A percentile compares a stretch with the other conserved stretches of the same genome.
phyloP scores from a whole-genome alignment of 2,797 vertebrate genomes.

The Molothrus aeneus region DNA sequence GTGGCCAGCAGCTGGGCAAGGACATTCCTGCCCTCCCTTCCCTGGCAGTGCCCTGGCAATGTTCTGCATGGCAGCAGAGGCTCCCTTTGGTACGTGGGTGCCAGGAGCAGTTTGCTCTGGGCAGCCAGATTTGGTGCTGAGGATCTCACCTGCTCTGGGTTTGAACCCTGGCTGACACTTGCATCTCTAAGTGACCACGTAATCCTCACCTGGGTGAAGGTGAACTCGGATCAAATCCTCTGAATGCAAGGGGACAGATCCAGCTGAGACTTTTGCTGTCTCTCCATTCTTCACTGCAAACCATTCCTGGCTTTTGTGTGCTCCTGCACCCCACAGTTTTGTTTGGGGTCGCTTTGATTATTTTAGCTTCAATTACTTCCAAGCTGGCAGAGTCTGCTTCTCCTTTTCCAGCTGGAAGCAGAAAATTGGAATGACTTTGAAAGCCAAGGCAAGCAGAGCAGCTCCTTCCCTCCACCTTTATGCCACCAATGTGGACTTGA shows the following conservation, averaged over 20 bases:
- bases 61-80: rapidly evolving
- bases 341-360: neutral
- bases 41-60: neutral
- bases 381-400: neutral
- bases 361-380: neutral
- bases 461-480: neutral
- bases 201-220: neutral
- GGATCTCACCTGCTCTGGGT: neutral
- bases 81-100: neutral
- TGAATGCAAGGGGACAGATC: neutral
- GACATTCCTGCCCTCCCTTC: neutral
- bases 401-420: neutral
- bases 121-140: neutral
- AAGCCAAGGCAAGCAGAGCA: neutral
- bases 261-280: neutral
- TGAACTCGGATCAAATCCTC: neutral
- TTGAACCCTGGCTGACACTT: neutral
- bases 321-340: neutral
- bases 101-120: neutral
- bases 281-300: neutral
- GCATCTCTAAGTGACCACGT: rapidly evolving
- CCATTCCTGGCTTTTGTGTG: neutral
- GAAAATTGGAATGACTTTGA: neutral
- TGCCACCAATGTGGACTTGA: rapidly evolving
- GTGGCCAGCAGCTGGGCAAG: neutral